Percentiles rank a stretch among this genome's conserved stretches.
phyloP scores from a whole-genome alignment of 2,888 invertebrate genomes.

The Ophioninae sp. region DNA sequence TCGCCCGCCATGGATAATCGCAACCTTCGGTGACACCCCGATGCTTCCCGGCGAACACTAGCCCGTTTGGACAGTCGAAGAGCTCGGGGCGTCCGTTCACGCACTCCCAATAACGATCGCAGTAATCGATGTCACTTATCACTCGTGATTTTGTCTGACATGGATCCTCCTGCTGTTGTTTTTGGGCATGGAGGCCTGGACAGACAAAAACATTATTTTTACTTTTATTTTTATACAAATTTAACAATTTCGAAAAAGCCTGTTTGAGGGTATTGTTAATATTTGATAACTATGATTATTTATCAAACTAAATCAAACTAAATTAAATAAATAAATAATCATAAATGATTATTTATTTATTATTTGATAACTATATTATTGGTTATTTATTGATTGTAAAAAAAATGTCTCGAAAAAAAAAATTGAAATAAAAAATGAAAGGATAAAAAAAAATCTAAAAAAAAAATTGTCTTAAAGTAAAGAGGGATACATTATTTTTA shows the following conservation, averaged over 20 bases:
- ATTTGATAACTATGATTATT: not conserved
- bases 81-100: constrained; percentile 91
- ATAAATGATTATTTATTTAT: too few relatives aligned
- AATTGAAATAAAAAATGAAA: too few relatives aligned
- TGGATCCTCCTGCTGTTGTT: constrained; percentile 86
- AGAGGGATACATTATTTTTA: too few relatives aligned
- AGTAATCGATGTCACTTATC: constrained; percentile 90
- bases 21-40: constrained; percentile 94
- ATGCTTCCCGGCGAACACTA: constrained; percentile 94
- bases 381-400: too few relatives aligned
- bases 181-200: constrained; percentile 74
- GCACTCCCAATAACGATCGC: constrained; percentile 93
- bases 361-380: too few relatives aligned
- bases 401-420: too few relatives aligned
- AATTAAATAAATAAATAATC: too few relatives aligned
- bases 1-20: constrained; percentile 94
- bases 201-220: constrained; percentile 4
- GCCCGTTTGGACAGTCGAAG: constrained; percentile 94
- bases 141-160: constrained; percentile 91
- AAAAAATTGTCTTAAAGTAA: too few relatives aligned
- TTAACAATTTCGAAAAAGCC: not conserved
- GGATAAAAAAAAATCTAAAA: too few relatives aligned
- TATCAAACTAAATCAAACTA: too few relatives aligned
- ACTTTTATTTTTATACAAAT: not conserved
- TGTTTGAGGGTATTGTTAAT: not conserved